phyloP scores from a whole-genome alignment of 2,113 vertebrate genomes.

The Sinocyclocheilus maitianheensis region DNA sequence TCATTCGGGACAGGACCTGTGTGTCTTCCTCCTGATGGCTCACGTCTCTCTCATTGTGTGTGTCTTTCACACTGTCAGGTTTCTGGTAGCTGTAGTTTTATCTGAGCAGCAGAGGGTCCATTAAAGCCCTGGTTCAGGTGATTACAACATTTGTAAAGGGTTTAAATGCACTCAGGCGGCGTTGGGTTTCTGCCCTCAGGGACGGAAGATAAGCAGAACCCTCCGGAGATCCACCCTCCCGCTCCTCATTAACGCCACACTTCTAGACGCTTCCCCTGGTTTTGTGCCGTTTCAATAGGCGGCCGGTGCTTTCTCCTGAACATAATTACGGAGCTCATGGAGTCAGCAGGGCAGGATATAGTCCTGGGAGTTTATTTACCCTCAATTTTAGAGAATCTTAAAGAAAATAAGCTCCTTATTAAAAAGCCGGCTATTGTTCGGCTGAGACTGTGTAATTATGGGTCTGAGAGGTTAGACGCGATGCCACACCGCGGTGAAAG shows the following conservation, averaged over 20 bases:
- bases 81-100: background rate
- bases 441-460: slow-evolving; percentile 24
- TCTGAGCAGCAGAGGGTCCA: slow-evolving; percentile 21
- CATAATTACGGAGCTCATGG: slow-evolving; percentile 29
- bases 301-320: slow-evolving; percentile 17
- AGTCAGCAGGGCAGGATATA: slow-evolving; percentile 25
- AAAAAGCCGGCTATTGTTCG: slow-evolving; percentile 20
- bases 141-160: slow-evolving; percentile 21
- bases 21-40: background rate
- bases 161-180: slow-evolving; percentile 29
- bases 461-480: background rate
- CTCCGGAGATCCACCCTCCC: slow-evolving; percentile 12
- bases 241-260: slow-evolving; percentile 34
- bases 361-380: slow-evolving; percentile 40
- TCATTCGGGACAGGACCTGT: no score
- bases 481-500: background rate
- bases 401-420: slow-evolving; percentile 11
- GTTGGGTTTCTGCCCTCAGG: slow-evolving; percentile 30
- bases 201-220: slow-evolving; percentile 31
- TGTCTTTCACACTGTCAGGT: slow-evolving; percentile 3
- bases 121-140: slow-evolving; percentile 37
- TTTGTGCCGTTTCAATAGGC: slow-evolving; percentile 16
- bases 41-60: background rate
- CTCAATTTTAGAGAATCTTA: slow-evolving; percentile 10
- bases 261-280: background rate